These are phyloP conservation scores for Tipula helvola DNA, from an alignment of 2,888 invertebrate genomes.

Conservation along the genomic window DNA sequence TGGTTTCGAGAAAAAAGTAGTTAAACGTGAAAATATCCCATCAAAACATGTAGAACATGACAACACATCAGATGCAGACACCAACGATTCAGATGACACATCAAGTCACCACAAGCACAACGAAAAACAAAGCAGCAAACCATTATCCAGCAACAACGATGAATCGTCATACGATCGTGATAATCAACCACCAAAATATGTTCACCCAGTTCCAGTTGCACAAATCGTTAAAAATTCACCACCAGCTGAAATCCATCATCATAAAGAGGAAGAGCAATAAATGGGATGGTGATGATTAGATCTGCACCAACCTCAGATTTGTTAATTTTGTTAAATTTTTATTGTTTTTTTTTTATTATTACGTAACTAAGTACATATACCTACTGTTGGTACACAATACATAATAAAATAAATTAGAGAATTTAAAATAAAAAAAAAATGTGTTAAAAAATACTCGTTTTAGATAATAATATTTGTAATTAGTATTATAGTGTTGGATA, in stretches of 20 bases:
- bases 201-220: conserved; percentile 4
- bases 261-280: background rate
- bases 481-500: background rate
- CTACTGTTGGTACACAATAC: background rate
- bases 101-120: background rate
- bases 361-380: background rate
- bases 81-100: background rate
- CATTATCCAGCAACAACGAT: background rate
- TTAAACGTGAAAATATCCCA: background rate
- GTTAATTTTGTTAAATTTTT: background rate
- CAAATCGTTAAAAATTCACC: background rate
- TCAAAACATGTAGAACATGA: background rate
- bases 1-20: background rate
- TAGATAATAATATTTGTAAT: background rate
- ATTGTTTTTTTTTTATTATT: background rate
- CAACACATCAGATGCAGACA: background rate
- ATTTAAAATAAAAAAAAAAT: background rate
- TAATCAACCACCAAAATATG: background rate
- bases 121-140: background rate
- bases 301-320: background rate
- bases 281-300: background rate
- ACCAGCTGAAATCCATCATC: background rate
- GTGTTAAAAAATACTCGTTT: background rate
- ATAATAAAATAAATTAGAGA: background rate
- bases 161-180: background rate